phyloP scores from a whole-genome alignment of 2,888 invertebrate species.

The Luperina testacea region DNA sequence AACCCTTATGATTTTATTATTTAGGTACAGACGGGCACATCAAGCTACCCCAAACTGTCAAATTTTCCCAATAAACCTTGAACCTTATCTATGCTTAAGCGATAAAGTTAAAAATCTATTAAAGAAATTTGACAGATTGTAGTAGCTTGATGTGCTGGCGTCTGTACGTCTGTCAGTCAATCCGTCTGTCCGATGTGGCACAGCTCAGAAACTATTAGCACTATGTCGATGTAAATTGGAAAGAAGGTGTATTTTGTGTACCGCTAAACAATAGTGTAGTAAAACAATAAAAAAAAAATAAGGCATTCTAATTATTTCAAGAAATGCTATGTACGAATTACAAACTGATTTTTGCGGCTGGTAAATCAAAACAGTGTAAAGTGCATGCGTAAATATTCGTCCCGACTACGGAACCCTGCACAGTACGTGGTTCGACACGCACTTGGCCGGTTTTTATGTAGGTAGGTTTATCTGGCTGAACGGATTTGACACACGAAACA shows the following conservation, averaged over 20 bases:
- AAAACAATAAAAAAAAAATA: background rate
- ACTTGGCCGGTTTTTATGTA: background rate
- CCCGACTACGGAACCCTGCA: background rate
- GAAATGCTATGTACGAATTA: background rate
- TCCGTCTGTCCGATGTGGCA: background rate
- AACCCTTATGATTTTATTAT: background rate
- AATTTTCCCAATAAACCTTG: no score
- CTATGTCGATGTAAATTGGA: background rate
- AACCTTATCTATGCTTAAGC: no score
- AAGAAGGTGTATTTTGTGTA: background rate
- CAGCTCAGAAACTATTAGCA: background rate
- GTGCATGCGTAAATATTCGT: background rate
- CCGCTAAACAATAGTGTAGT: background rate
- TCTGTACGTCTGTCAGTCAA: background rate
- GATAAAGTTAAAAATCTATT: no score
- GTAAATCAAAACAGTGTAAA: background rate
- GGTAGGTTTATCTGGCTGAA: conserved; percentile 9
- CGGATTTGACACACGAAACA: conserved; percentile 25
- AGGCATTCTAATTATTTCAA: background rate
- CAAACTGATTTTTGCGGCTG: background rate
- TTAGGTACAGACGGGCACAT: background rate
- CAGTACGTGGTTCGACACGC: background rate
- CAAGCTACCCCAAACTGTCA: background rate
- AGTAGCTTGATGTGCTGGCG: no score
- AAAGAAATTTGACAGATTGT: no score